These are phyloP conservation scores for Dinomys branickii DNA, from an alignment of 2,113 vertebrate genomes.

Conservation along the genomic window DNA sequence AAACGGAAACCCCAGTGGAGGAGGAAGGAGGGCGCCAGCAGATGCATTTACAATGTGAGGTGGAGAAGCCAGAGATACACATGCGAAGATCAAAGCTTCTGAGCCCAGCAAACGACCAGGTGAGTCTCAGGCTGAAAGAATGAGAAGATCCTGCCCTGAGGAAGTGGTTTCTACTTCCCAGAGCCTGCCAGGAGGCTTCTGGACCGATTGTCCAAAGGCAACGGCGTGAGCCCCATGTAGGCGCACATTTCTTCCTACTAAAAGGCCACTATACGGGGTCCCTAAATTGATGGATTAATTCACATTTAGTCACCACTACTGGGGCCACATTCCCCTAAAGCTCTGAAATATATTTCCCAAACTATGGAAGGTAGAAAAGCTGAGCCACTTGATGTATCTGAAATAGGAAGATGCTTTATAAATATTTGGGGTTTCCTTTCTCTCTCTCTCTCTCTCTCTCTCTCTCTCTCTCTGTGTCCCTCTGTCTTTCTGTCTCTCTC, in stretches of 20 bases:
- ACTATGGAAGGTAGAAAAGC: too few species aligned
- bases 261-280: too few species aligned
- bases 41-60: background rate
- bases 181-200: background rate
- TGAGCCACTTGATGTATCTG: background rate
- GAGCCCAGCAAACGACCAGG: background rate
- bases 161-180: background rate
- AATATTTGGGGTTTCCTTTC: background rate
- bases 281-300: background rate
- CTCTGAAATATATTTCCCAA: background rate
- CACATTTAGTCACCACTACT: background rate
- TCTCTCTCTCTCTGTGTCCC: background rate
- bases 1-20: background rate
- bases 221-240: fast-evolving
- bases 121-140: background rate
- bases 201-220: fast-evolving
- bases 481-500: background rate
- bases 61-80: background rate
- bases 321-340: background rate
- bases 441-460: too few species aligned
- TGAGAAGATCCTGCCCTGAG: background rate
- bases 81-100: background rate
- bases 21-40: background rate
- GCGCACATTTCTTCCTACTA: fast-evolving
- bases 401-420: background rate